A percentile compares a stretch with the other conserved stretches of the same genome.
phyloP scores from a whole-genome alignment of 2,797 vertebrate genomes.

The Molossus molossus region DNA sequence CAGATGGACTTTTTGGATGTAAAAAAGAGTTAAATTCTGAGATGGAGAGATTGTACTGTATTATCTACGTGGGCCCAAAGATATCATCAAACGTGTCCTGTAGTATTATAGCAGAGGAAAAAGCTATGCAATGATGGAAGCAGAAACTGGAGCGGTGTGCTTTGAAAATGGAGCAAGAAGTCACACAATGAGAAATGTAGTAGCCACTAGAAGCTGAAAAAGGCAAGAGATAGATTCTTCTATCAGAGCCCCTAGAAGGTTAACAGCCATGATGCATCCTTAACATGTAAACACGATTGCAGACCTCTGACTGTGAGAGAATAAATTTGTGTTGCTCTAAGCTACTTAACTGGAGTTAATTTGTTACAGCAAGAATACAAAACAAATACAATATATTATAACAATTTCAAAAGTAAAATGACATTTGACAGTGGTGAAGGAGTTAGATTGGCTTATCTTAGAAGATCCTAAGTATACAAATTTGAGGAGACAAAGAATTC shows the following conservation, averaged over 20 bases:
- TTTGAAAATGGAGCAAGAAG: background rate
- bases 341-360: background rate
- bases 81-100: background rate
- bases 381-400: background rate
- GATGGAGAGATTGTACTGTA: background rate
- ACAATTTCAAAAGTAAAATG: constrained; percentile 8
- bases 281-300: background rate
- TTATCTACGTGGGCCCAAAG: background rate
- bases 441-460: background rate
- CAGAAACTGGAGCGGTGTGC: background rate
- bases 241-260: background rate
- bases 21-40: background rate
- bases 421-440: background rate
- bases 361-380: background rate
- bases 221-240: background rate
- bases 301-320: background rate
- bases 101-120: background rate
- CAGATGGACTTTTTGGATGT: background rate
- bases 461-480: background rate
- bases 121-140: background rate
- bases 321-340: background rate
- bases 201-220: background rate
- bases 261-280: background rate
- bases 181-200: background rate
- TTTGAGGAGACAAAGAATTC: constrained; percentile 9